A percentile compares a stretch with the other conserved stretches of the same genome.
phyloP scores from a whole-genome alignment of 2,797 vertebrate species.

The Lithobates pipiens region DNA sequence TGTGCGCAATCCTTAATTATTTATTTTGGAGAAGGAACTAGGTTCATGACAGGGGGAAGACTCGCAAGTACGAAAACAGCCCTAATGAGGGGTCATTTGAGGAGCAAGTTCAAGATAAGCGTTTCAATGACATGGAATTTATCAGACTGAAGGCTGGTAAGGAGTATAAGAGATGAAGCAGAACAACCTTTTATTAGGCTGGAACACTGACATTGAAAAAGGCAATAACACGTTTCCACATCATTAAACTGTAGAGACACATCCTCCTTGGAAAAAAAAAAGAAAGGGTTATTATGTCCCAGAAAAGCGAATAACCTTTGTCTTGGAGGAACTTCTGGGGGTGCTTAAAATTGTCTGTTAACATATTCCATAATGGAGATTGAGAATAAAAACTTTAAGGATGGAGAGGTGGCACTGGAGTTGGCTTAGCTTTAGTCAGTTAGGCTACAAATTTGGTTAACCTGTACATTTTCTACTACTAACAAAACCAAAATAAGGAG shows the following conservation, averaged over 20 bases:
- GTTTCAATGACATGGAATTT: conserved; percentile 66
- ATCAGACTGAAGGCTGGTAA: conserved; percentile 57
- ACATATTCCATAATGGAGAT: too few relatives aligned
- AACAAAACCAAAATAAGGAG: too few relatives aligned
- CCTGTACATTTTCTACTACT: too few relatives aligned
- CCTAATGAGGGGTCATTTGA: conserved; percentile 71
- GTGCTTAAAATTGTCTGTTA: too few relatives aligned
- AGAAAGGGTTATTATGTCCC: neutral
- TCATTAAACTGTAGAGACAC: conserved; percentile 59
- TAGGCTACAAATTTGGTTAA: too few relatives aligned
- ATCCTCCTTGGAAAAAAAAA: conserved; percentile 40
- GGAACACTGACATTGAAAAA: conserved; percentile 57
- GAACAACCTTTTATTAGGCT: conserved; percentile 52
- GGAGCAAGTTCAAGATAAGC: conserved; percentile 69
- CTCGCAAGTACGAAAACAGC: conserved; percentile 67
- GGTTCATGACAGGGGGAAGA: conserved; percentile 68
- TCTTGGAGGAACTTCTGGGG: neutral
- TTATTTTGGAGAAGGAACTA: conserved; percentile 61
- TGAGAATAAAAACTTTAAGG: too few relatives aligned
- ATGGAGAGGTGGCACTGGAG: too few relatives aligned
- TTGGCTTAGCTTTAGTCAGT: too few relatives aligned
- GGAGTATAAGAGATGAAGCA: conserved; percentile 53
- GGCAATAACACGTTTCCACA: conserved; percentile 56
- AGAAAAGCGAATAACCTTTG: conserved; percentile 7
- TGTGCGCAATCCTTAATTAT: conserved; percentile 56